Percentiles rank a stretch among this genome's conserved stretches.
Evolutionary conservation across 2,113 vertebrate species (phyloP).

Genomic region (Paradoxurus hermaphroditus): DNA sequence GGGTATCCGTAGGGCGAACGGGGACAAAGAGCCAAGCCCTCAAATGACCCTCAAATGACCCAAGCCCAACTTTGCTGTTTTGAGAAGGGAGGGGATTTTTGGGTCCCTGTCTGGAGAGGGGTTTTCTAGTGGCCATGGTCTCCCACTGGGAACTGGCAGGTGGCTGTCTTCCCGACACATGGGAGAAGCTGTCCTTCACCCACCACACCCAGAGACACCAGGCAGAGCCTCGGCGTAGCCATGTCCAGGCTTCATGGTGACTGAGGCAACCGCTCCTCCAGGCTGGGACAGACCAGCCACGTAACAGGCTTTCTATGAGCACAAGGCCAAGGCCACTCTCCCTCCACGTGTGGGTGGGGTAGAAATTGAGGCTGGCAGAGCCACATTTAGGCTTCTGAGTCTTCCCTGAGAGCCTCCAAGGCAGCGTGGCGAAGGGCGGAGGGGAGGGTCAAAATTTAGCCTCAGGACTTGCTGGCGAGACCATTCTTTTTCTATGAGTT

Average conservation of each 20-base stretch:
- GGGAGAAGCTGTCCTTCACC: no score
- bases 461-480: not conserved
- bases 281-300: not conserved
- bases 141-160: not conserved
- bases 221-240: not conserved
- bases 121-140: not conserved
- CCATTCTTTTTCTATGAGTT: not conserved
- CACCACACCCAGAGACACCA: no score
- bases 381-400: not conserved
- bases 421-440: not conserved
- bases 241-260: not conserved
- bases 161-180: not conserved
- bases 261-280: not conserved
- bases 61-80: not conserved
- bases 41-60: fast-evolving
- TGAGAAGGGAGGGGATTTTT: not conserved
- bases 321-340: not conserved
- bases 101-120: not conserved
- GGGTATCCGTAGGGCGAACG: not conserved
- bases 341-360: not conserved
- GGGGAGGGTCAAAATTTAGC: not conserved
- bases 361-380: not conserved
- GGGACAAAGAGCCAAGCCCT: no score
- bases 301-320: not conserved
- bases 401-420: not conserved